Conservation (phyloP, 2,113 vertebrate species). For the Ophiodon elongatus region DNA sequence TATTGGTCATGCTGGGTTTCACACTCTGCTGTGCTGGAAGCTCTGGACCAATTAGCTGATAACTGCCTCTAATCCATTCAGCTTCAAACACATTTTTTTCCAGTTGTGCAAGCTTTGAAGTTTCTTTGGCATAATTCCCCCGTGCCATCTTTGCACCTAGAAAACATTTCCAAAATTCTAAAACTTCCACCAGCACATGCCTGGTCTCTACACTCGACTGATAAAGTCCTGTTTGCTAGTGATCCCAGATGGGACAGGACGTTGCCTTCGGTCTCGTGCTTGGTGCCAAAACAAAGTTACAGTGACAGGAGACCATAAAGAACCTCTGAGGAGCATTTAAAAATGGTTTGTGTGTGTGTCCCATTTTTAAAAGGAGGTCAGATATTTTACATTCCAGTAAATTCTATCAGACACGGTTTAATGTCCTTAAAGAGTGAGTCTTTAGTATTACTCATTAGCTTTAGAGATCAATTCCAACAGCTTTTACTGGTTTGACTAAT, state of each 20-base stretch:
- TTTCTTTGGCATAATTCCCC: constrained; percentile 82
- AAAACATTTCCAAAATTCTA: constrained; percentile 59
- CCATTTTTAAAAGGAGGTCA: constrained; percentile 10
- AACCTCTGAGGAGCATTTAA: not conserved
- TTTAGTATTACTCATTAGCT: constrained; percentile 23
- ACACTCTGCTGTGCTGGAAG: constrained; percentile 75
- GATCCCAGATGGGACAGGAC: constrained; percentile 17
- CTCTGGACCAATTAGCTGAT: constrained; percentile 82
- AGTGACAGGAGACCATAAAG: not conserved
- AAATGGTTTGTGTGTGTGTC: not conserved
- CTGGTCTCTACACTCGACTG: constrained; percentile 29
- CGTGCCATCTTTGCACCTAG: constrained; percentile 83
- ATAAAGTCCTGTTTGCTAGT: constrained; percentile 41
- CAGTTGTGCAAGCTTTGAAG: constrained; percentile 86
- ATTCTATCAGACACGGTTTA: not conserved
- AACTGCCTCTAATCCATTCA: constrained; percentile 86
- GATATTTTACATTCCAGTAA: not conserved
- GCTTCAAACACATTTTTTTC: constrained; percentile 86
- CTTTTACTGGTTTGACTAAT: constrained; percentile 21
- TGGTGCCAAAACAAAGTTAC: not conserved
- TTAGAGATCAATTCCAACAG: constrained; percentile 17
- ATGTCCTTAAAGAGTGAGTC: not conserved
- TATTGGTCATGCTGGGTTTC: constrained; percentile 76
- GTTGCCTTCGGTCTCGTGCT: constrained; percentile 7
- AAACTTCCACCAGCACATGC: constrained; percentile 46